Evolutionary conservation across 2,888 invertebrate genomes (phyloP), one percentile per base, ranked within the genome.

Genomic region (Hirudinaria manillensis): DNA sequence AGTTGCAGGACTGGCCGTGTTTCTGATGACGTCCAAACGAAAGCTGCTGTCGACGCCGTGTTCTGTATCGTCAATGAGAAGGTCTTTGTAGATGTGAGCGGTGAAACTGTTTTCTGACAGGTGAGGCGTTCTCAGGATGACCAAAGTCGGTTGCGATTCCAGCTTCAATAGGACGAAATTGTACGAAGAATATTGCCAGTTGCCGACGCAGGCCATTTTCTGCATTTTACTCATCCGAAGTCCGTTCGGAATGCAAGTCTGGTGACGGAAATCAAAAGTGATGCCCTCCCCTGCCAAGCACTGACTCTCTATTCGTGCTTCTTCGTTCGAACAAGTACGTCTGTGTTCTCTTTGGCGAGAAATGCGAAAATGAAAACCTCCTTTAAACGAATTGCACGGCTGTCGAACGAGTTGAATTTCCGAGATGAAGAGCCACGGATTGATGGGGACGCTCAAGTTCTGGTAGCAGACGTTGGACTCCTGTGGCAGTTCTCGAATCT

Each of bases 231-330:
- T 77, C 78, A 79, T 79, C 72, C 74, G 76, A 65, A 79, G 74
- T 24, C 66, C 77, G 10, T 74, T 74, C 13, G 78, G 78, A 13
- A 79, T 75, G 67, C 79, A 79, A 45, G 36, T 72, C 45, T 53
- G 66, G 29, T 76, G 75, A n/a, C 79, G 77, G 76, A 78, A 79
- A 68, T 75, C 70, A 72, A 79, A 79, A n/a, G 66, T 71, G 34
- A 79, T 34, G 10, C 77, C 78, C 19, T 78, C 78, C 19, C 78
- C 78, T 27, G 51, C 68, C 24, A 75, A 45, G 77, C 79, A 79
- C 72, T 79, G 78, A 66, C 78, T 79, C 74, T 79, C 79, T 29
- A 79, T 3, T 21, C 78, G 74, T 19, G 77, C 76, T 51, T 79
- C 74, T 10, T 77, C 78, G 38, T 76, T 71, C 71, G 73, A 77